A percentile compares a stretch with the other conserved stretches of the same genome.
phyloP scores from a whole-genome alignment of 2,797 vertebrate genomes.

The Gobio occitaniae region DNA sequence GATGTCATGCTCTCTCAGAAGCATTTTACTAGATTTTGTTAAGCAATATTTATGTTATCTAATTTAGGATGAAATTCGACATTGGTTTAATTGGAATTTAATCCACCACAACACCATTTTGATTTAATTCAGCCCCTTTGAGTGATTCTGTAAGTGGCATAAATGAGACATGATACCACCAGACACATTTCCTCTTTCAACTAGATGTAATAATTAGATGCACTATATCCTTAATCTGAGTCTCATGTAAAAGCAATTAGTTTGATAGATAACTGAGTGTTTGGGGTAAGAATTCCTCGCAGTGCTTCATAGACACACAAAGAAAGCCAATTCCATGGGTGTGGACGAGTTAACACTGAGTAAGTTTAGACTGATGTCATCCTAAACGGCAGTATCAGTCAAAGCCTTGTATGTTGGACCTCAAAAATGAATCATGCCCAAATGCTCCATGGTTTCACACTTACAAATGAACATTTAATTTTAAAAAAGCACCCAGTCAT shows the following conservation, averaged over 20 bases:
- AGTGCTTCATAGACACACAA: background rate
- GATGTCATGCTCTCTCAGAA: background rate
- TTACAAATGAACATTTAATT: background rate
- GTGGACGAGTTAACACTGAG: background rate
- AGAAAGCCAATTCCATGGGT: background rate
- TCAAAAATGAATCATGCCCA: background rate
- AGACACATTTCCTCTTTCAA: background rate
- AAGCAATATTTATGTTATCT: background rate
- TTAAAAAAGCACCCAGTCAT: background rate
- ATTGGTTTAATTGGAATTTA: background rate
- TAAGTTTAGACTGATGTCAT: background rate
- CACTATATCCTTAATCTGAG: background rate
- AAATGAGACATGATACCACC: slow-evolving; percentile 7
- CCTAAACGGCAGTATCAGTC: background rate
- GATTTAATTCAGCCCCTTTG: slow-evolving; percentile 18
- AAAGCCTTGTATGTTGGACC: background rate
- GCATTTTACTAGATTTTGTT: slow-evolving; percentile 5
- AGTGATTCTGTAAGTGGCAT: slow-evolving; percentile 1
- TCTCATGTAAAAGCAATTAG: slow-evolving; percentile 12
- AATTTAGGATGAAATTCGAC: slow-evolving; percentile 20
- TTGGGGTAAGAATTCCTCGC: background rate
- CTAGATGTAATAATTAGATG: slow-evolving; percentile 14
- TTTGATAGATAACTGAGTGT: background rate
- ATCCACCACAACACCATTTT: background rate
- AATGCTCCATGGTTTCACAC: background rate